A percentile compares a stretch with the other conserved stretches of the same genome.
Evolutionary conservation across 2,888 invertebrate genomes (phyloP).

Genomic region (Zaprionus lineosus): DNA sequence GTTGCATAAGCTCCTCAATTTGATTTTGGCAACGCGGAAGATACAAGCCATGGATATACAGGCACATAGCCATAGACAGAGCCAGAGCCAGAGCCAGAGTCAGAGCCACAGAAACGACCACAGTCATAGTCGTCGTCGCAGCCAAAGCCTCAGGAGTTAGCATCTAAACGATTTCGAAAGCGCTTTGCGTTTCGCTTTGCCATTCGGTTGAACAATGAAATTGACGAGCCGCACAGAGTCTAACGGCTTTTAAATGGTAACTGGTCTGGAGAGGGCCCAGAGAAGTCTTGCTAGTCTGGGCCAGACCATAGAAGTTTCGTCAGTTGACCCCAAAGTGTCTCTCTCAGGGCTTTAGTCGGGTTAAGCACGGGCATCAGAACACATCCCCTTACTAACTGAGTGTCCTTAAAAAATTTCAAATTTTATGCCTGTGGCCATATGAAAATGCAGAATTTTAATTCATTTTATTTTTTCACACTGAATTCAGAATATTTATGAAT

Average conservation of each 20-base stretch:
- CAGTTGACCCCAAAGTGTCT: no score
- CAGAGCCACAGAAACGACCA: slow-evolving; percentile 5
- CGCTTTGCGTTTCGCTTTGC: slow-evolving; percentile 24
- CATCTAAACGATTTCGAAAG: slow-evolving; percentile 52
- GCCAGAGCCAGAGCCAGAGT: neutral
- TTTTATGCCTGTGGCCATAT: no score
- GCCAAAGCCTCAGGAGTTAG: slow-evolving; percentile 33
- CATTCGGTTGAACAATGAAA: slow-evolving; percentile 31
- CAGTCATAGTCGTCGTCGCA: no score
- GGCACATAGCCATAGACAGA: slow-evolving; percentile 6
- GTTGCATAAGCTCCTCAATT: slow-evolving; percentile 62
- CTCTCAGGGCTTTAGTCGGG: no score
- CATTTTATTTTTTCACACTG: no score
- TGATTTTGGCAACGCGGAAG: slow-evolving; percentile 68
- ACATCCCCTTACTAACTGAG: no score
- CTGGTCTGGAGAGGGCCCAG: slow-evolving; percentile 5
- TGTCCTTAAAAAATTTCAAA: no score
- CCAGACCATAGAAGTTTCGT: no score
- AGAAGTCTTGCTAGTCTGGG: no score
- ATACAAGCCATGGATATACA: slow-evolving; percentile 42
- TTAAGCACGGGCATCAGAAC: no score
- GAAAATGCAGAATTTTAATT: no score
- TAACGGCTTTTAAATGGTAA: slow-evolving; percentile 20
- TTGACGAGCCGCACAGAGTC: slow-evolving; percentile 15
- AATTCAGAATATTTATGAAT: no score